Evolutionary conservation across 2,888 invertebrate genomes (phyloP), one percentile per base, ranked within the genome.

Genomic region (Tetheella fluctuosa): DNA sequence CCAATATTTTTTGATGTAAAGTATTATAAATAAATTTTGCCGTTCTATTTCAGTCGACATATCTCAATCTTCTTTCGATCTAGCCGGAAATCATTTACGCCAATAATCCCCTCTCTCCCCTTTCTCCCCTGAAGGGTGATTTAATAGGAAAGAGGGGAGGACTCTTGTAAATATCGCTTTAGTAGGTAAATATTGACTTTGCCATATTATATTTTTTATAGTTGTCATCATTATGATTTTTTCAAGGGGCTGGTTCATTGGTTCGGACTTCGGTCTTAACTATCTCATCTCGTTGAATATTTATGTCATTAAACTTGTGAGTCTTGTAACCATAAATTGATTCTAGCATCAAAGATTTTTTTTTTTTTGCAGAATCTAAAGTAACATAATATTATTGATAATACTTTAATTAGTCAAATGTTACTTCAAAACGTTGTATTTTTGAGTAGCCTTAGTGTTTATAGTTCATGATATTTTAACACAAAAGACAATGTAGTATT

Each of bases 71-170:
- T 73, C 68, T 70, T 79, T 74, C 76, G 74, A 81, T 77, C 75
- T 76, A 81, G 77, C 73, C 77, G 84, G 84, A 87, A 88, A 88
- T 87, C 86, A 88, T 88, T 88, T 88, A 85, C 86, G 84, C 85
- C 87, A 84, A 85, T 85, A 87, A 77, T 76, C 68, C 76, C 79
- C 75, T 72, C 57, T 60, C 64, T 34, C 70, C 68, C 64, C 65
- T 62, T 60, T 61, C 69, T 63, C 62, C 60, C 59, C 59, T 64
- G 67, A 54, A 67, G 75, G 82, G 80, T 82, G 84, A 81, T 83
- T 85, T 84, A 84, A 80, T 79, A 78, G 77, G 70, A 68, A 68
- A 72, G 73, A 78, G 71, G 78, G 71, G 71, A 72, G 73, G 79
- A 79, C 81, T 74, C 74, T 65, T 68, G 85, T 79, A 83, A 85